Evolutionary conservation across 2,888 invertebrate genomes (phyloP), one percentile per base, ranked within the genome.

Genomic region (Erannis defoliaria): DNA sequence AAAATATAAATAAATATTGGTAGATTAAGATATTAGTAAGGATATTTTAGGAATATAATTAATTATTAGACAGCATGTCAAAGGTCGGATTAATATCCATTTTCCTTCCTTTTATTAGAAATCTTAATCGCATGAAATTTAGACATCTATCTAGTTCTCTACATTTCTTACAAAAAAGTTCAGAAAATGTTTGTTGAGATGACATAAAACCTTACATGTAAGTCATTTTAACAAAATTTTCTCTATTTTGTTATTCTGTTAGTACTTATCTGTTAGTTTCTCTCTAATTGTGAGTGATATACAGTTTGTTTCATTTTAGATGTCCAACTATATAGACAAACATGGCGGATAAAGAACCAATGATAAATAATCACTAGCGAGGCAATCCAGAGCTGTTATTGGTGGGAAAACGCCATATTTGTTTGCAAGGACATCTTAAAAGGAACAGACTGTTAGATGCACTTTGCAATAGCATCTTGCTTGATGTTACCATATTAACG

Each of bases 111-210:
- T 42, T 61, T 55, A 55, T 31, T 12, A 35, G 56, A 54, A 67
- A 59, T 53, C 66, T 67, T 78, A 81, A 82, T 76, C 73, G 84
- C 84, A 84, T 83, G 78, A 55, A 65, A 45, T 61, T 69, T 58
- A 55, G 74, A 71, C 10, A n/a, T n/a, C n/a, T 56, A 45, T 64
- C 16, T 62, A 35, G 33, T 51, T 40, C 50, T 50, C 16, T 26
- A 10, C 43, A 23, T 23, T 3, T 33, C 6, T 37, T 18, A 26
- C 37, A 43, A 23, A 19, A 46, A 23, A 21, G n/a, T 0, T 5
- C 4, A 2, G 33, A 31, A 23, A 8, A 23, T 9, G 1, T 40
- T 38, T 35, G 38, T 54, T 14, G 12, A 59, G 48, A 53, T 9
- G n/a, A 38, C 10, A 16, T 5, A 16, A 16, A 45, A 26, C 23